Evolutionary conservation across 2,113 vertebrate species (phyloP), one percentile per base, ranked within the genome.

Genomic region (Corythornis madagascariensis): DNA sequence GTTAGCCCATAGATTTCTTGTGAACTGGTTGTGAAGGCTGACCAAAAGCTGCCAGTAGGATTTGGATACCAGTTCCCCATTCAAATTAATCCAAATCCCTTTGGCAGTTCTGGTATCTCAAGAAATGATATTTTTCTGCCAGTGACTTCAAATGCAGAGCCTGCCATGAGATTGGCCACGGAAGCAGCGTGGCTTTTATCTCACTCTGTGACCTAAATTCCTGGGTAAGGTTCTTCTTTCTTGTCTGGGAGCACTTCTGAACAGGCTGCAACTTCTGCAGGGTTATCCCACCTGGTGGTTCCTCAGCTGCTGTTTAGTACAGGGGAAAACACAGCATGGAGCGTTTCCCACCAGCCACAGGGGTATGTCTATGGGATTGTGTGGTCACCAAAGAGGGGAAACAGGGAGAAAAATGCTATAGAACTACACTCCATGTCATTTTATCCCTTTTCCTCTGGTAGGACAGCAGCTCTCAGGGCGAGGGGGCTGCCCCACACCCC

Each of bases 41-140:
- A 38, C 83, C 69, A 65, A 82, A 72, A 93, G 20, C 67, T 94
- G 75, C 70, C 5, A 0, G 63, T 79, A 83, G 80, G 90, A 94
- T 94, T 84, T 82, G 61, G 64, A 50, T 92, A 71, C 50, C 86
- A 72, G 76, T 82, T 96, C 90, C 73, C 80, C 52, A 42, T 45
- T 95, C 88, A 91, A 94, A 95, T 90, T 94, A 95, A 94, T 75
- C 93, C 76, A 91, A 90, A 93, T 88, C 94, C 92, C 70, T 60
- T 42, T 0, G 4, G 88, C 83, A 48, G 80, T 80, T 71, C 73
- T 72, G 76, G 53, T 56, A 81, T 83, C 72, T 88, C 76, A 71
- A 59, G 56, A 93, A 96, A 88, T 81, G 69, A 71, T 83, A 50
- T 89, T 94, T 94, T 95, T 77, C 90, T 86, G 75, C 61, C 61